Base-by-base conservation (phyloP, 2,888 invertebrate species). In the Pemphredon lugubris region DNA sequence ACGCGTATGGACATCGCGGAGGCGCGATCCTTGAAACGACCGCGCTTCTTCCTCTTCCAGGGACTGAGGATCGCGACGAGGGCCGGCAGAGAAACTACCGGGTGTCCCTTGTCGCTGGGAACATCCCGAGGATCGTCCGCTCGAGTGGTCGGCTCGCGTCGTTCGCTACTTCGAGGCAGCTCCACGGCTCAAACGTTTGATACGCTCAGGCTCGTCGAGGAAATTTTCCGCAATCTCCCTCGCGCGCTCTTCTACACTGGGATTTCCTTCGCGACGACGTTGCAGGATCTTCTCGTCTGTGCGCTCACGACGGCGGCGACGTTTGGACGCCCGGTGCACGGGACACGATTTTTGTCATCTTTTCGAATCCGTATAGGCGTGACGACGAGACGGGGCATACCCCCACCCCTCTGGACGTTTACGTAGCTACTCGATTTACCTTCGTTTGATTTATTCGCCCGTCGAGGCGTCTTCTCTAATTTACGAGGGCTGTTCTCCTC, bases 1-100 rank as follows among this genome's bases (percentile, higher is more conserved):
- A 90, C 86, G 73, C 90, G 86, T 73, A 90, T 89, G 75, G 90
- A 89, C 89, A 89, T 89, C 68, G 79, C 81, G 75, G 40, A 67
- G 18, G 71, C 23, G 6, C 63, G 61, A 39, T 74, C 79, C 69
- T 78, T 79, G 73, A 73, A 64, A 44, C 81, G 82, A 34, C 70
- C 79, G 44, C 81, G 80, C 48, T 77, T 79, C 75, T 79, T 81
- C 32, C 82, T 65, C 59, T 70, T 68, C 79, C 79, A 79, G 39
- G 82, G 79, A 45, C 82, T 70, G 34, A 79, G 75, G 70, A 81
- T 73, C 76, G 74, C 79, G 68, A 81, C 76, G 61, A 81, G 70
- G 7, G 70, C 75, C 82, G 77, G 76, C 53, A 82, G 71, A 42
- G 77, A 57, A 79, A 77, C 79, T 81, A 81, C 73, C 81, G 82